Percentiles rank a stretch among this genome's conserved stretches.
These are phyloP conservation scores for Echeneis naucrates DNA, from an alignment of 2,797 vertebrate genomes.

Conservation along the genomic window DNA sequence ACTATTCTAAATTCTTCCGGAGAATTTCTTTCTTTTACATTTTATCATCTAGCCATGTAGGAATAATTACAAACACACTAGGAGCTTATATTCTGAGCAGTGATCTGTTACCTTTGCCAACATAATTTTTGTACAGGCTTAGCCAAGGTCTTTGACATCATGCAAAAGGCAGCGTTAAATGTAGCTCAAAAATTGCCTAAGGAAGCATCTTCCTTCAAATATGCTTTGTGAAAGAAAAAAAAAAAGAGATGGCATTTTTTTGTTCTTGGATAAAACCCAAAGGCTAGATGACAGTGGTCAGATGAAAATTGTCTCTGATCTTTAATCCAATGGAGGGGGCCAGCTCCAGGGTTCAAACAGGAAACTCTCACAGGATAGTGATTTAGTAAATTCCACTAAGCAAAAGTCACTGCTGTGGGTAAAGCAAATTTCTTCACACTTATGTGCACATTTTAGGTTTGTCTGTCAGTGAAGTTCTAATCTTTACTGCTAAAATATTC, in stretches of 20 bases:
- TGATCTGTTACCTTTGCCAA: constrained; percentile 62
- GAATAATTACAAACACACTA: constrained; percentile 44
- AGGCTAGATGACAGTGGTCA: constrained; percentile 83
- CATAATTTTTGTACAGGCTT: constrained; percentile 54
- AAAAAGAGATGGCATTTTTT: constrained; percentile 56
- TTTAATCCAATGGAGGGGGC: constrained; percentile 69
- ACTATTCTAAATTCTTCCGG: constrained; percentile 50
- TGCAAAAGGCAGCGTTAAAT: constrained; percentile 82
- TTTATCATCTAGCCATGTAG: constrained; percentile 42
- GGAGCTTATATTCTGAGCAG: constrained; percentile 27
- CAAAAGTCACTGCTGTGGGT: constrained; percentile 68
- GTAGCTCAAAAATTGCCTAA: constrained; percentile 79
- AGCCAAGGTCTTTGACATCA: constrained; percentile 80
- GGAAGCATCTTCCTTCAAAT: constrained; percentile 77
- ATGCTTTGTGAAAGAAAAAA: constrained; percentile 59
- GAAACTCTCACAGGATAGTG: constrained; percentile 71
- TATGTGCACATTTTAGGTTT: constrained; percentile 49
- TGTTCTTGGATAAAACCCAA: constrained; percentile 73
- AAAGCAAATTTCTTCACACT: constrained; percentile 50
- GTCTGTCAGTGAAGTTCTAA: constrained; percentile 27
- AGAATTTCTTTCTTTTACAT: constrained; percentile 46
- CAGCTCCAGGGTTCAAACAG: constrained; percentile 71
- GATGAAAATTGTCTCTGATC: constrained; percentile 85
- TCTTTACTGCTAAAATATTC: no score
- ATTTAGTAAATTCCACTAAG: constrained; percentile 73